Evolutionary conservation across 2,113 vertebrate genomes (phyloP).

Genomic region (Embiotoca jacksoni): DNA sequence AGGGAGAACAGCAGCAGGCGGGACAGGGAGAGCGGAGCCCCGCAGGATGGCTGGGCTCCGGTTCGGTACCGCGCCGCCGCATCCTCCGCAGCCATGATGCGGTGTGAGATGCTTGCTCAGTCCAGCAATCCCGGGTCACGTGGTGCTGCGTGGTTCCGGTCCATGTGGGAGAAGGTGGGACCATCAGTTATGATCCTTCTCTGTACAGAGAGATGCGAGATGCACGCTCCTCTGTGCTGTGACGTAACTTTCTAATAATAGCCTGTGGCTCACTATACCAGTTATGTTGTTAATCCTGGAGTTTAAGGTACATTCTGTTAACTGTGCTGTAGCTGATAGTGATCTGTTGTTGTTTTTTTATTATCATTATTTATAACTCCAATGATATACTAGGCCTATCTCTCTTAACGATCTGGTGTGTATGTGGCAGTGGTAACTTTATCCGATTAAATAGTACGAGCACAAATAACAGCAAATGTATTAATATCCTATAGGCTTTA

Average conservation of each 20-base stretch:
- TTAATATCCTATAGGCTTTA: too few relatives aligned
- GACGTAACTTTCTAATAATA: constrained; percentile 65
- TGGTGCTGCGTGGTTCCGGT: constrained; percentile 69
- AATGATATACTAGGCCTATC: too few relatives aligned
- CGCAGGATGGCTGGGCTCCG: constrained; percentile 30
- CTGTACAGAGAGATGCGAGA: neutral
- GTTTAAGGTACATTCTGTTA: too few relatives aligned
- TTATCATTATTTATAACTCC: too few relatives aligned
- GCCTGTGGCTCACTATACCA: neutral
- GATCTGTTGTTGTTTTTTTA: too few relatives aligned
- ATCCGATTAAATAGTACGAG: too few relatives aligned
- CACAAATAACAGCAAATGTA: too few relatives aligned
- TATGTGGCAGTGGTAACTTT: too few relatives aligned
- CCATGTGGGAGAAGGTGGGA: constrained; percentile 65
- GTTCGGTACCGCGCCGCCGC: constrained; percentile 68
- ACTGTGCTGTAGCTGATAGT: too few relatives aligned
- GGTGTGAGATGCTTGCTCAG: constrained; percentile 72
- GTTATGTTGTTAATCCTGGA: neutral
- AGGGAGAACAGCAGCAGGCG: constrained; percentile 84
- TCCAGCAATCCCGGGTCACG: constrained; percentile 71
- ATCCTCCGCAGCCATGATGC: constrained; percentile 86
- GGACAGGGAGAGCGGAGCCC: constrained; percentile 66
- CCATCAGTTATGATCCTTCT: neutral
- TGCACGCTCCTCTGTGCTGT: neutral
- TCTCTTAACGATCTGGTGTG: too few relatives aligned